phyloP scores from a whole-genome alignment of 2,888 invertebrate genomes.

The Drosophila quinaria region DNA sequence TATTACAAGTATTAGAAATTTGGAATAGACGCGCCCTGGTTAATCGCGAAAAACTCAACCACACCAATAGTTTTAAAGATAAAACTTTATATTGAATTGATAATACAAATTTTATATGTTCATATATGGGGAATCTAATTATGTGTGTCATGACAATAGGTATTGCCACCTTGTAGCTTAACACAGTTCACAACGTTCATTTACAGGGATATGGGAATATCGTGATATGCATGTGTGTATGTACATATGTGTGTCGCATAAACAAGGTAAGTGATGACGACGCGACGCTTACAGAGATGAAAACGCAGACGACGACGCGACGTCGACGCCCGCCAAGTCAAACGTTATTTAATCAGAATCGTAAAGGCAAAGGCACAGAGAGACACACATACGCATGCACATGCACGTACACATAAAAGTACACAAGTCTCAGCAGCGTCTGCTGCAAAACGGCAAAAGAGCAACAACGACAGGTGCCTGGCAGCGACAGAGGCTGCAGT shows the following conservation, averaged over 20 bases:
- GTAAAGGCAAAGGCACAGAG: conserved; percentile 60
- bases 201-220: conserved; percentile 39
- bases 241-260: conserved; percentile 37
- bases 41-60: no score
- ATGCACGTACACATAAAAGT: conserved; percentile 17
- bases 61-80: no score
- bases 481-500: conserved; percentile 40
- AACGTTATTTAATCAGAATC: conserved; percentile 80
- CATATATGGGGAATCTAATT: no score
- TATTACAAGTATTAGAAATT: no score
- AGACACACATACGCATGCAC: conserved; percentile 12
- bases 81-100: no score
- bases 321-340: conserved; percentile 67
- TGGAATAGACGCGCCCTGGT: no score
- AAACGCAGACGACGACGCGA: conserved; percentile 17
- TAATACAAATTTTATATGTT: no score
- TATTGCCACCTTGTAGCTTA: no score
- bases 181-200: no score
- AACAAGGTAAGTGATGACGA: conserved; percentile 52
- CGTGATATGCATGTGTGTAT: conserved; percentile 1
- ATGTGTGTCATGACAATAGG: no score
- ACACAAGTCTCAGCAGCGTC: conserved; percentile 51
- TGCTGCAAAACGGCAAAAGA: conserved; percentile 30
- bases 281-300: conserved; percentile 30
- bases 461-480: conserved; percentile 55